Conservation (phyloP, 1,140 invertebrate genomes). For the Diplogasteroides magnus region DNA sequence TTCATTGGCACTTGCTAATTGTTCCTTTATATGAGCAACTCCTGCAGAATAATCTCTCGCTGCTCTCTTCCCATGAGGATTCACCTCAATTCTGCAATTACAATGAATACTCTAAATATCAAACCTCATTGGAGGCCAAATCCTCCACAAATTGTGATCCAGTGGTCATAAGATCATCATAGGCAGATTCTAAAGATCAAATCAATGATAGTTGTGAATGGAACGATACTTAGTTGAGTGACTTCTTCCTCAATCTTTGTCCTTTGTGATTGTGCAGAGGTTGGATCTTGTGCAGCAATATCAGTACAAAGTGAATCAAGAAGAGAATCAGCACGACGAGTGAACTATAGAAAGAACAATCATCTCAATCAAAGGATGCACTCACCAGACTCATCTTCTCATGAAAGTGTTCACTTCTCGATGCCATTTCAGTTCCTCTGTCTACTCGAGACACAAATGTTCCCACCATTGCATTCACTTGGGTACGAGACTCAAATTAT, state of each 20-base stretch:
- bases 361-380: not conserved
- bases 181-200: constrained; percentile 25
- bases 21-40: constrained; percentile 10
- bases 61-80: not conserved
- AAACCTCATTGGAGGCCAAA: constrained; percentile 8
- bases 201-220: not conserved
- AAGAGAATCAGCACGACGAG: constrained; percentile 18
- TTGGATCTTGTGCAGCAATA: constrained; percentile 46
- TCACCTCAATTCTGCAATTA: not conserved
- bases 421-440: constrained; percentile 10
- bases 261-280: constrained; percentile 19
- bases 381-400: constrained; percentile 8
- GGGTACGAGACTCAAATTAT: constrained; percentile 9
- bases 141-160: constrained; percentile 9
- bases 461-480: not conserved
- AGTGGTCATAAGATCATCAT: constrained; percentile 53
- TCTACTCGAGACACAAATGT: constrained; percentile 12
- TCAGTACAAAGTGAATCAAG: constrained; percentile 47
- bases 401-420: constrained; percentile 17
- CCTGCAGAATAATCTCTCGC: constrained; percentile 6
- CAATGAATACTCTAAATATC: too few species aligned
- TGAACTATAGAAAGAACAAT: constrained; percentile 65
- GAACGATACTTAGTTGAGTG: constrained; percentile 16
- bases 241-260: constrained; percentile 26
- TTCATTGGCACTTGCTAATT: constrained; percentile 11